Percentiles rank a stretch among this genome's conserved stretches.
Evolutionary conservation across 2,113 vertebrate genomes (phyloP).

Genomic region (Actenoides hombroni): DNA sequence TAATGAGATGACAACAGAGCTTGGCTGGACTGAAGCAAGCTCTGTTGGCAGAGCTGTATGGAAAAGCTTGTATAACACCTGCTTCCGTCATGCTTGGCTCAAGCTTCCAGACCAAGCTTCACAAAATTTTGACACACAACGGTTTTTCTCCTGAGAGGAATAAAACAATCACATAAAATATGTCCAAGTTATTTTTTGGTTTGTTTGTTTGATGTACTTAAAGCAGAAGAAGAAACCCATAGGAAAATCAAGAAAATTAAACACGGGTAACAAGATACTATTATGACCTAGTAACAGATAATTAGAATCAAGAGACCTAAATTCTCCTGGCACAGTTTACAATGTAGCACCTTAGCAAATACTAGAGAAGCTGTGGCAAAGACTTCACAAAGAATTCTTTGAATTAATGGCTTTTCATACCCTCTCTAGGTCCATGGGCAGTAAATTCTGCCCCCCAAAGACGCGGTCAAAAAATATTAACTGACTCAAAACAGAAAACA

Average conservation of each 20-base stretch:
- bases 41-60: neutral
- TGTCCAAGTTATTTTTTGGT: neutral
- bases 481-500: neutral
- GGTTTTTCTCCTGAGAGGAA: neutral
- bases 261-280: neutral
- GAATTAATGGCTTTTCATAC: neutral
- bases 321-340: neutral
- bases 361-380: neutral
- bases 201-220: neutral
- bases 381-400: neutral
- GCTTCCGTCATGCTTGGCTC: neutral
- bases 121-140: neutral
- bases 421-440: neutral
- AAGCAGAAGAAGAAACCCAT: neutral
- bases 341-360: neutral
- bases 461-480: fast-evolving
- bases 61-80: neutral
- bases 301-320: neutral
- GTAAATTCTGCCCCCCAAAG: neutral
- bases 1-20: neutral
- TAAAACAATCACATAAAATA: neutral
- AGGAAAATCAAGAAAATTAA: neutral
- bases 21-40: neutral
- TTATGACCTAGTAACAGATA: neutral
- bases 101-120: neutral